Base-by-base conservation (phyloP, 2,797 vertebrate species). In the Falco peregrinus region DNA sequence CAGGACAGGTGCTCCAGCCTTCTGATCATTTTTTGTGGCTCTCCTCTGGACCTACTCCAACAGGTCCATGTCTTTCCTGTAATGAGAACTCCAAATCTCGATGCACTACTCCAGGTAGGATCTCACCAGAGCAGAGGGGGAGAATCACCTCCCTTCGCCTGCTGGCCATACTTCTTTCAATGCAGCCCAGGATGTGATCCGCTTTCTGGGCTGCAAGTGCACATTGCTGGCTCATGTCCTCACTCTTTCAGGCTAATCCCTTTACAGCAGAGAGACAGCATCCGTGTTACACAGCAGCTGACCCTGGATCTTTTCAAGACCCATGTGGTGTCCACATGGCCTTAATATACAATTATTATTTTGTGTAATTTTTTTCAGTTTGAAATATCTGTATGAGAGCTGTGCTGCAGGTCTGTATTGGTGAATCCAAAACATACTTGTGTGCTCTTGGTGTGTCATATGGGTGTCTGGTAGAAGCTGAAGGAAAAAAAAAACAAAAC, bases 261-360 rank as follows among this genome's bases (percentile, higher is more conserved):
- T 63, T 75, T 53, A 21, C 28, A 85, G 22, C 29, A 79, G 35
- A 37, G 9, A 37, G 48, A 43, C 4, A 82, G 15, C 3, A 17
- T 60, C 24, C 45, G 28, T 41, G 13, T 11, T 67, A 35, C 16
- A 13, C 16, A 85, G 33, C 39, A 88, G 50, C 12, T 37, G 17
- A 11, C 24, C 7, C 29, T 60, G 21, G 18, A 53, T 48, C 11
- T 89, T 73, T 65, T 65, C 56, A 59, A 79, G 35, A 54, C 11
- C 9, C 4, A 10, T 15, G 2, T 21, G 11, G 2, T 45, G 4
- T 24, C 26, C n/a, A 18, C 24, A 15, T 5, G 19, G 4, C 24
- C 17, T 56, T 51, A 39, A 54, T 18, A 68, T 39, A 29, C 4
- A 51, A 28, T 71, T 57, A 74, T 28, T 19, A 15, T 45, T 33